Conservation (phyloP, 2,888 invertebrate genomes). For the Xanthorhoe designata region DNA sequence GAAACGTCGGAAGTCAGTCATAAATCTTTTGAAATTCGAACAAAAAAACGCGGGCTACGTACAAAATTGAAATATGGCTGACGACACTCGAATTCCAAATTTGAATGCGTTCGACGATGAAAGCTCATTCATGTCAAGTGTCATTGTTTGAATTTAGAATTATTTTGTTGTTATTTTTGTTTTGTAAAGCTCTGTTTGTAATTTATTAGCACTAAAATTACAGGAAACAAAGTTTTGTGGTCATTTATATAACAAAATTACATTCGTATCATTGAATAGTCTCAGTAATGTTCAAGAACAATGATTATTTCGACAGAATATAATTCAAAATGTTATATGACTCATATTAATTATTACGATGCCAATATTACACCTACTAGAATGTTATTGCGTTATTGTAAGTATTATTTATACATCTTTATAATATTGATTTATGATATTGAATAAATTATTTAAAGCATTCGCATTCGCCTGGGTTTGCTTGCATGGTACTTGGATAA, state of each 20-base stretch:
- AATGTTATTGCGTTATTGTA: background rate
- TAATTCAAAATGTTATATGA: background rate
- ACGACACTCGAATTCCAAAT: constrained; percentile 42
- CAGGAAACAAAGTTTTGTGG: constrained; percentile 23
- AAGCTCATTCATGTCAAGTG: constrained; percentile 42
- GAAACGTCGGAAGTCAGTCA: constrained; percentile 63
- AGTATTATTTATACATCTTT: background rate
- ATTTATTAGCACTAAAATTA: constrained; percentile 33
- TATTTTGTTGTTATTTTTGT: constrained; percentile 34
- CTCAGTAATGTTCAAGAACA: background rate
- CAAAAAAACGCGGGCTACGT: constrained; percentile 56
- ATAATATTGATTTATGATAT: background rate
- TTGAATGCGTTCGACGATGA: constrained; percentile 49
- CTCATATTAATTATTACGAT: background rate
- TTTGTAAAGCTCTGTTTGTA: constrained; percentile 26
- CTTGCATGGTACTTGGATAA: too few relatives aligned
- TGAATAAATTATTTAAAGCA: background rate
- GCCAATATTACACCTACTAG: background rate
- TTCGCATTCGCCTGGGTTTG: too few relatives aligned
- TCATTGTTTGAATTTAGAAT: constrained; percentile 44
- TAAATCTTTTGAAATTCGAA: constrained; percentile 64
- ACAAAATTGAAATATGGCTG: constrained; percentile 50
- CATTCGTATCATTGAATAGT: background rate
- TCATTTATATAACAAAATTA: constrained; percentile 6
- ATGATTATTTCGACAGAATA: background rate